Evolutionary conservation across 2,888 invertebrate genomes (phyloP), one percentile per base, ranked within the genome.

Genomic region (Danaus chrysippus): DNA sequence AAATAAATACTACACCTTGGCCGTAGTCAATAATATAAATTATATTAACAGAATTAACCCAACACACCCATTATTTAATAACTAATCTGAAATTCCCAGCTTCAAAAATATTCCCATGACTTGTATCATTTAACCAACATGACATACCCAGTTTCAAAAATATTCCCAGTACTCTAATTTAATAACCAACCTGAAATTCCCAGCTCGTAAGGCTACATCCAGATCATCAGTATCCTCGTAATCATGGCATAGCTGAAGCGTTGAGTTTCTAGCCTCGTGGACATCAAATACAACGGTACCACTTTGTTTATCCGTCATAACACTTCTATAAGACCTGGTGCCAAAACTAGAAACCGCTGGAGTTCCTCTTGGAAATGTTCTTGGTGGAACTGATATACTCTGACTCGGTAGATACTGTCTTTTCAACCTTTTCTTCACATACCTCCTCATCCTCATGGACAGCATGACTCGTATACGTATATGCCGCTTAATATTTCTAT

Each of bases 381-480:
- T 74, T 0, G 88, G 86, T 58, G 90, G 89, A 0, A 89, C 79
- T 6, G 76, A 79, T 6, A 79, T 72, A 43, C 74, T 83, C 65
- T 83, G 80, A 13, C 78, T 70, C 0, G 73, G 74, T 17, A 79
- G 12, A 5, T 76, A 74, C 3, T 81, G 76, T 59, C 83, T 87
- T 64, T 78, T 74, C 61, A 86, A 60, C 58, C 83, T 74, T 63
- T 85, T 75, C 67, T 90, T 92, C 76, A 91, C 88, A 62, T 92
- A 91, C 61, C 91, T 81, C 23, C 93, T 91, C 85, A 94, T 91
- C 64, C 94, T 87, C 65, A 95, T 81, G 11, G 94, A 93, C 71
- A 94, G 83, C 92, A 94, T 93, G 56, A 94, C 92, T 13, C 94
- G 87, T 17, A 94, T 92, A 62, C 93, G 88, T 23, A 94, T 92